Evolutionary conservation across 2,888 invertebrate genomes (phyloP), one percentile per base, ranked within the genome.

Genomic region (Parnassius orleans): DNA sequence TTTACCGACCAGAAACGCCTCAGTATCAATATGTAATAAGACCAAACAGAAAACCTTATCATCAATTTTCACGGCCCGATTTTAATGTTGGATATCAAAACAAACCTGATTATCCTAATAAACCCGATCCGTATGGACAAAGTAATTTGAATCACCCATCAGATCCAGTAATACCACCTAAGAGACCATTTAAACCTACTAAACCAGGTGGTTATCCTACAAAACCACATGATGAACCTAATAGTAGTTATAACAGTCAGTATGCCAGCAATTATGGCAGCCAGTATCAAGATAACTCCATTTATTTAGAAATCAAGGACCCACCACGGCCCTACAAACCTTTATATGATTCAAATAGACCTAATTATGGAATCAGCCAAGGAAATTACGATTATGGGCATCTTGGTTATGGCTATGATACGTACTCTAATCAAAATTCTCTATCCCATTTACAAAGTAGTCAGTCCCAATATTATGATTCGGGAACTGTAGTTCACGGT

Each of bases 271-370:
- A 76, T 61, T 84, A 86, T 61, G 86, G 84, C 2, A 79, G 78
- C 56, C 65, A 72, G 9, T 73, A 78, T 56, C 78, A 84, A 57
- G 83, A 89, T 53, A 86, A 90, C 68, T 80, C 84, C 0, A 79
- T 90, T 47, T 78, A 87, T 53, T 76, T 90, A 0, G 84, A 88
- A 77, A 90, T 90, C 24, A 70, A 79, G 50, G 90, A 90, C 61
- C 90, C 90, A 5, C 87, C 87, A 1, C 78, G 83, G 61, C 84
- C 84, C 7, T 85, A 84, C 46, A 82, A 72, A 60, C 83, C 73
- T 60, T 80, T 84, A 11, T 80, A 77, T 47, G 77, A 73, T 46
- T 75, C 75, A 47, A 72, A 77, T 46, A 76, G 70, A 57, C 86
- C 78, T 59, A 75, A 71, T 53, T 74, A 80, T 65, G 79, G 77